Percentiles rank a stretch among this genome's conserved stretches.
Conservation (phyloP, 1,140 invertebrate species). For the Diorhabda elongata region DNA sequence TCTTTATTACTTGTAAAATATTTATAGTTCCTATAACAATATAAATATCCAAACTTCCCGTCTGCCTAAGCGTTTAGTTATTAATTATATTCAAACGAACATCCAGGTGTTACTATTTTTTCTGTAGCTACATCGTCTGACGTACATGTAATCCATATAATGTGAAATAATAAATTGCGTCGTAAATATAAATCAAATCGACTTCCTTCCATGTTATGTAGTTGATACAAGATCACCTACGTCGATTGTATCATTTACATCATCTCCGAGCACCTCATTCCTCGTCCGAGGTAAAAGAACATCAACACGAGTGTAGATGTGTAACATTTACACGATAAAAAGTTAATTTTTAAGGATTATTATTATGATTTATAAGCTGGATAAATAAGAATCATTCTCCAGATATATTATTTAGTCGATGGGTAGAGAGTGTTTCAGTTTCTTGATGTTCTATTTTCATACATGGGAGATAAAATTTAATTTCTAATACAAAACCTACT, state of each 20-base stretch:
- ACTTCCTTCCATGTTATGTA: not conserved
- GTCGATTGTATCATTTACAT: constrained; percentile 2
- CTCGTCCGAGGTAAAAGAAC: not conserved
- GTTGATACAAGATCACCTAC: constrained; percentile 1
- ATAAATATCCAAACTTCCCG: constrained; percentile 1
- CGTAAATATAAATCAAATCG: not conserved
- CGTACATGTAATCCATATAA: not conserved
- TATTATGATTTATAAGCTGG: no score
- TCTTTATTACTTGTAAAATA: no score
- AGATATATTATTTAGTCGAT: no score
- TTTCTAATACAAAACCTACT: no score
- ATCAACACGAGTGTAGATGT: no score
- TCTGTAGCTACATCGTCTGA: not conserved
- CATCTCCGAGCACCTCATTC: not conserved
- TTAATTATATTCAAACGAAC: not conserved
- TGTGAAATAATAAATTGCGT: not conserved
- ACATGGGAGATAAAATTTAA: no score
- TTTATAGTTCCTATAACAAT: no score
- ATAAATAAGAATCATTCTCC: no score
- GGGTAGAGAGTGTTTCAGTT: no score
- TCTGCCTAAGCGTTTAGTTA: not conserved
- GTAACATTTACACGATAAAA: no score
- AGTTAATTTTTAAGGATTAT: no score
- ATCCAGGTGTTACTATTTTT: not conserved
- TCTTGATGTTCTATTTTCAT: no score